phyloP scores from a whole-genome alignment of 2,888 invertebrate species.

The Campaea margaritaria region DNA sequence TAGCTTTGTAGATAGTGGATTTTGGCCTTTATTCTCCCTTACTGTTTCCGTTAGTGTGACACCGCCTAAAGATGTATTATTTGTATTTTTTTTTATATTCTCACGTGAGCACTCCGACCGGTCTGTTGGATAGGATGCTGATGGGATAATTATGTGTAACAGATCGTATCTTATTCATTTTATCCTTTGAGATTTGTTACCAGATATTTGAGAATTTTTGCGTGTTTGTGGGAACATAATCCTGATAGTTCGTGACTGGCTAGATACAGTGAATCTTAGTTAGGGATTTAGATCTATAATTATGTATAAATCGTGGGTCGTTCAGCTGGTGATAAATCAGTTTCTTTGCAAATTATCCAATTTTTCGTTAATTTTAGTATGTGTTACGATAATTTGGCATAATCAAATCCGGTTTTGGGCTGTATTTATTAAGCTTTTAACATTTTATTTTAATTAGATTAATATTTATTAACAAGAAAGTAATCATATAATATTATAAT shows the following conservation, averaged over 20 bases:
- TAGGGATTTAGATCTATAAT: no score
- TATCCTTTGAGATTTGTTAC: conserved; percentile 25
- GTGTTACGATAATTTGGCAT: no score
- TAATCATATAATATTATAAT: background rate
- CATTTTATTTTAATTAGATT: background rate
- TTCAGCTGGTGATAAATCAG: no score
- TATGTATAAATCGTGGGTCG: no score
- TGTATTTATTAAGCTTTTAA: no score
- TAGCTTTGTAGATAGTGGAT: conserved; percentile 1
- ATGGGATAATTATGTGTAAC: conserved; percentile 30
- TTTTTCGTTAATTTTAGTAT: no score
- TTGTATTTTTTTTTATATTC: conserved; percentile 26
- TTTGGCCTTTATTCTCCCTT: conserved; percentile 3
- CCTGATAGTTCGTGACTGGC: no score
- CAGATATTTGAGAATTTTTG: background rate
- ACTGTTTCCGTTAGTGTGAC: conserved; percentile 17
- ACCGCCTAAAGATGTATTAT: background rate
- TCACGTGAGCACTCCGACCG: conserved; percentile 41
- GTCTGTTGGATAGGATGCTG: conserved; percentile 33
- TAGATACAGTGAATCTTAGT: no score
- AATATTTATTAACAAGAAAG: background rate
- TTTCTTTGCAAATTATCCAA: no score
- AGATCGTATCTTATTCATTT: conserved; percentile 33
- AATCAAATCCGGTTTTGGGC: no score
- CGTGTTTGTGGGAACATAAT: background rate